Evolutionary conservation across 1,140 invertebrate genomes (phyloP).

Genomic region (Probaryconus sp.): DNA sequence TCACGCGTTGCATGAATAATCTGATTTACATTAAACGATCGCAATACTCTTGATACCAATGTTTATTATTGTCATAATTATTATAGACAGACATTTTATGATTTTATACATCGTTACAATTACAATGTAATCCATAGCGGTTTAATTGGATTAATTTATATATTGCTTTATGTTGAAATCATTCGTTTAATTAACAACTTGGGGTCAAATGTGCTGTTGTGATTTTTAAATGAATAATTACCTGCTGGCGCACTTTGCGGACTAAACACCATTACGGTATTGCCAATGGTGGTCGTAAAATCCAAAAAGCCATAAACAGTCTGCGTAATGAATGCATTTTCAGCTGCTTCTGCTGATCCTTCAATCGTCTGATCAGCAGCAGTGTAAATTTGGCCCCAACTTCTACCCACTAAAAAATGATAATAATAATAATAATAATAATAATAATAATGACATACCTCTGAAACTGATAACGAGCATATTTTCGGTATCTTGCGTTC

Average conservation of each 20-base stretch:
- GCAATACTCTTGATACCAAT: too few relatives aligned
- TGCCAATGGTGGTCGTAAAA: slow-evolving; percentile 92
- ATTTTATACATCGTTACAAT: too few relatives aligned
- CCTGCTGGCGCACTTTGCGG: slow-evolving; percentile 84
- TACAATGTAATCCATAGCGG: too few relatives aligned
- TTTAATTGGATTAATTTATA: too few relatives aligned
- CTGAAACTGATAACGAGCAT: too few relatives aligned
- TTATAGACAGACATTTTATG: too few relatives aligned
- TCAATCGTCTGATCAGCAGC: slow-evolving; percentile 36
- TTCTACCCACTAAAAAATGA: slow-evolving; percentile 66
- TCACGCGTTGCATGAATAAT: too few relatives aligned
- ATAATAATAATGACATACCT: not conserved
- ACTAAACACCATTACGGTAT: slow-evolving; percentile 93
- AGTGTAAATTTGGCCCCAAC: slow-evolving; percentile 70
- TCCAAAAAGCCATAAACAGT: slow-evolving; percentile 94
- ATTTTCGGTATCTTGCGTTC: not conserved
- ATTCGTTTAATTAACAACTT: too few relatives aligned
- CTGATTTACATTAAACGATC: too few relatives aligned
- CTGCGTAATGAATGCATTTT: slow-evolving; percentile 81
- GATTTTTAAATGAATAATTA: slow-evolving; percentile 33
- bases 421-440: slow-evolving; percentile 1
- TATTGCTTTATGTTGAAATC: too few relatives aligned
- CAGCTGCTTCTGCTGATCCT: slow-evolving; percentile 46
- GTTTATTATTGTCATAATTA: too few relatives aligned
- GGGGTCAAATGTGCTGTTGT: too few relatives aligned